These are phyloP conservation scores for Chrysolina americana DNA, from an alignment of 2,888 invertebrate species.

Conservation along the genomic window DNA sequence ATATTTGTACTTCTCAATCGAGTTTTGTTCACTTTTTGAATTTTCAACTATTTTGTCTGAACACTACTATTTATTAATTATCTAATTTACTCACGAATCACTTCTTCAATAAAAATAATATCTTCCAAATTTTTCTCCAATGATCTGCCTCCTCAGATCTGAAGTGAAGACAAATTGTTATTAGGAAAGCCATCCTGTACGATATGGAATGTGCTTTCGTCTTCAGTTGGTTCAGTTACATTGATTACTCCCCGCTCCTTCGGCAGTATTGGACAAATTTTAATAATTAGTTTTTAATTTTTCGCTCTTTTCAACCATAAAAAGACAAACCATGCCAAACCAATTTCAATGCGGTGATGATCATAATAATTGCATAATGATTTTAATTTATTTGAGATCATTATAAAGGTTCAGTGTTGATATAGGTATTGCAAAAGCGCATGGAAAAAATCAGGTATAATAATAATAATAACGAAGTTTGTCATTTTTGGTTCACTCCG, in stretches of 20 bases:
- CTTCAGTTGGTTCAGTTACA: constrained; percentile 4
- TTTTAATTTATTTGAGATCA: not conserved
- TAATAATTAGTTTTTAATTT: constrained; percentile 8
- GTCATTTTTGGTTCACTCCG: no score
- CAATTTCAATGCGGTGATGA: not conserved
- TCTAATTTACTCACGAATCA: no score
- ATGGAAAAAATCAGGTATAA: no score
- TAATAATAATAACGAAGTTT: no score
- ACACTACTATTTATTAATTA: no score
- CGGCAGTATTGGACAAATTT: not conserved
- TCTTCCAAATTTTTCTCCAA: no score
- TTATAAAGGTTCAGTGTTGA: not conserved
- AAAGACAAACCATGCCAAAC: not conserved
- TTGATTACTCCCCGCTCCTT: not conserved
- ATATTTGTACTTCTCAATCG: no score
- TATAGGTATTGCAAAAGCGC: no score
- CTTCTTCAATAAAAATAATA: no score
- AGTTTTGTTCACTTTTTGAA: no score
- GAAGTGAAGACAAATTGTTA: not conserved
- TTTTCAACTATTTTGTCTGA: no score
- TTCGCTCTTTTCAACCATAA: not conserved
- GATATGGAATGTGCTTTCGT: not conserved
- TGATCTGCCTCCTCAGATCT: no score
- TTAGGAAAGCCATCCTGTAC: not conserved
- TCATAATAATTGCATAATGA: not conserved